Conservation (phyloP, 2,113 vertebrate genomes). For the Cisticola juncidis region DNA sequence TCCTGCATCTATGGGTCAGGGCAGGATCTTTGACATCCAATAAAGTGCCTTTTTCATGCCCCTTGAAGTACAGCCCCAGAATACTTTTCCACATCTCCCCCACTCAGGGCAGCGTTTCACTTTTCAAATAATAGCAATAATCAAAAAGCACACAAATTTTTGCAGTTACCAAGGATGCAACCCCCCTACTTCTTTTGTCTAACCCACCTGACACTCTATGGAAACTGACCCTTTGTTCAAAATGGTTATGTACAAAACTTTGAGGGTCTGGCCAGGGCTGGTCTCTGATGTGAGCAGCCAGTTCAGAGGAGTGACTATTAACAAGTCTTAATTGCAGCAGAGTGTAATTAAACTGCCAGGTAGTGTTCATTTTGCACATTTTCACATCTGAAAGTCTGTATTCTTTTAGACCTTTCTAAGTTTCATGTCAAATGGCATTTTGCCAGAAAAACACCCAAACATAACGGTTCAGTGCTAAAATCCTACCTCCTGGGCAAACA, state of each 20-base stretch:
- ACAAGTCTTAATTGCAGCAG: background rate
- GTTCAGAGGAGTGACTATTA: background rate
- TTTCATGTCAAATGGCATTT: background rate
- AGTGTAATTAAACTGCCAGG: background rate
- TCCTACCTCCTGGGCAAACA: background rate
- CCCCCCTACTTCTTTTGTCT: background rate
- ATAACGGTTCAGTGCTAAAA: background rate
- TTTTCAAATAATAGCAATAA: background rate
- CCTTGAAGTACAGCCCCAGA: background rate
- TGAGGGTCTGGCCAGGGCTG: background rate
- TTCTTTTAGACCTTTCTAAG: background rate
- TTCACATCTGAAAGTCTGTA: background rate
- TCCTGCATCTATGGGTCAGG: background rate
- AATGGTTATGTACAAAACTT: background rate
- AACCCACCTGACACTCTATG: background rate
- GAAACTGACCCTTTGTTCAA: background rate
- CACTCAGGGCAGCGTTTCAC: background rate
- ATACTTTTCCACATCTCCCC: background rate
- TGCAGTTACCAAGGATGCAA: background rate
- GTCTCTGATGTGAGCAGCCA: background rate
- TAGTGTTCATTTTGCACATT: background rate
- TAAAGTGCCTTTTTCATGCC: background rate
- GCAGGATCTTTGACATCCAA: background rate
- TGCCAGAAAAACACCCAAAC: background rate
- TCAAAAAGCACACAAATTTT: background rate